phyloP scores from a whole-genome alignment of 2,888 invertebrate species.

The Tetragonula carbonaria region DNA sequence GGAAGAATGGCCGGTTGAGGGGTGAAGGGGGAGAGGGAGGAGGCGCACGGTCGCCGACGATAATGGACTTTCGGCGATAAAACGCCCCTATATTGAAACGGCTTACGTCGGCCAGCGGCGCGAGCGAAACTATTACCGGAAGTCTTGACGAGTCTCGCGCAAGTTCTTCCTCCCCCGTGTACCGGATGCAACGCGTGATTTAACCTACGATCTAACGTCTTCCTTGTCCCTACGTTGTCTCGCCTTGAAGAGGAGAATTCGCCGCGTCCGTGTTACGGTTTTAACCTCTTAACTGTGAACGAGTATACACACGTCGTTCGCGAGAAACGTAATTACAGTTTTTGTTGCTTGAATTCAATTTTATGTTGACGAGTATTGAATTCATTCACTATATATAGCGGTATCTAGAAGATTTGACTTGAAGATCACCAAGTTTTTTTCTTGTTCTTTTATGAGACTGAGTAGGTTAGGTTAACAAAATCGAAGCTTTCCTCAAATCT shows the following conservation, averaged over 20 bases:
- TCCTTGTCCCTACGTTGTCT: not conserved
- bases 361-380: too few relatives aligned
- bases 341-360: too few relatives aligned
- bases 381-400: too few relatives aligned
- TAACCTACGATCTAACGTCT: not conserved
- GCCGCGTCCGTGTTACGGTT: not conserved
- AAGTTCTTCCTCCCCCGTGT: not conserved
- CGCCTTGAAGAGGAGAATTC: slow-evolving; percentile 1
- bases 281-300: too few relatives aligned
- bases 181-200: slow-evolving; percentile 42
- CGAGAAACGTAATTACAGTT: too few relatives aligned
- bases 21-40: slow-evolving; percentile 7
- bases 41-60: slow-evolving; percentile 60
- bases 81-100: slow-evolving; percentile 76
- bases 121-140: slow-evolving; percentile 71
- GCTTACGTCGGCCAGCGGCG: slow-evolving; percentile 67
- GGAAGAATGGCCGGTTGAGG: slow-evolving; percentile 66
- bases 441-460: too few relatives aligned
- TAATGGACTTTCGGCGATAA: slow-evolving; percentile 82
- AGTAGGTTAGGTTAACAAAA: too few relatives aligned
- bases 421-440: too few relatives aligned
- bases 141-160: slow-evolving; percentile 61
- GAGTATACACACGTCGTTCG: too few relatives aligned
- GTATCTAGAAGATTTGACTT: too few relatives aligned
- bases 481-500: not conserved